phyloP scores from a whole-genome alignment of 2,888 invertebrate genomes.

The Drosophila yooni region DNA sequence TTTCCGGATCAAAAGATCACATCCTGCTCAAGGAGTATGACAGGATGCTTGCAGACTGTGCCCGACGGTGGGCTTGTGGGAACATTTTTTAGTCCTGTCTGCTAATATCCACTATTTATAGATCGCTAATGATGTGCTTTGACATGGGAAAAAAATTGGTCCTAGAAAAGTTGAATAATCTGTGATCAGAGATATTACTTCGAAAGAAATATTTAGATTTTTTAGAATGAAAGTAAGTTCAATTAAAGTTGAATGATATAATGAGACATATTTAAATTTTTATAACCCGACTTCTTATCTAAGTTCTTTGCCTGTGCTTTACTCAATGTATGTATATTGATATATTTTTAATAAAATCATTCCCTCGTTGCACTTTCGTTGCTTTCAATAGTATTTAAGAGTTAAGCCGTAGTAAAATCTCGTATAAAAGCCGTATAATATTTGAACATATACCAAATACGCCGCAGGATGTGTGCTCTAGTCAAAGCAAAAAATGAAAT shows the following conservation, averaged over 20 bases:
- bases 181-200: neutral
- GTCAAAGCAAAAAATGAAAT: conserved; percentile 38
- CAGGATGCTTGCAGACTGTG: conserved; percentile 73
- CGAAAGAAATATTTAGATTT: too few relatives aligned
- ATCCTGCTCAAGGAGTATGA: conserved; percentile 80
- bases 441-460: neutral
- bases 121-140: conserved; percentile 48
- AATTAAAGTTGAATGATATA: neutral
- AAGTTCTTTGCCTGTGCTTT: neutral
- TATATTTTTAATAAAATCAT: neutral
- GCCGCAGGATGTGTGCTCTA: conserved; percentile 6
- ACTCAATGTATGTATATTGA: neutral
- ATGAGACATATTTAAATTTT: neutral
- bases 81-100: conserved; percentile 50
- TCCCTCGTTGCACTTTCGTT: neutral
- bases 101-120: conserved; percentile 27
- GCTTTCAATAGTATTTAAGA: too few relatives aligned
- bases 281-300: neutral
- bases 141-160: conserved; percentile 12
- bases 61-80: conserved; percentile 61
- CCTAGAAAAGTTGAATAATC: neutral
- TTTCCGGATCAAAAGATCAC: conserved; percentile 85
- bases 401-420: neutral
- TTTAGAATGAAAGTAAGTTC: neutral
- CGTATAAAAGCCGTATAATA: neutral